Evolutionary conservation across 2,888 invertebrate genomes (phyloP), one percentile per base, ranked within the genome.

Genomic region (Drosophila lacicola): DNA sequence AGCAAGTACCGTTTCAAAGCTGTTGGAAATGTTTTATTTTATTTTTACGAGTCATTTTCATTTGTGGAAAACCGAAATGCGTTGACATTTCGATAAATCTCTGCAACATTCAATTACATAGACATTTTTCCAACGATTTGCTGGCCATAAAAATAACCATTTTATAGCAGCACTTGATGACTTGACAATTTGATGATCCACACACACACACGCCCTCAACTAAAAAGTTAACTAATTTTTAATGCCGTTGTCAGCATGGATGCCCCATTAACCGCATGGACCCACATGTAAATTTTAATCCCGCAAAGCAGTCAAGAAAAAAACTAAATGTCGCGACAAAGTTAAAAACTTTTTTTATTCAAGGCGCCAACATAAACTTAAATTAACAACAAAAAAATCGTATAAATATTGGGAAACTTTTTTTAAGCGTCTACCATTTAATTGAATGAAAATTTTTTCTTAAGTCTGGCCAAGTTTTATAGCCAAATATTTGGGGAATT

Each of bases 171-270:
- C 78, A 70, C 72, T 87, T 73, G 73, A 77, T 62, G 78, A 77
- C 34, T 53, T 77, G 72, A 55, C 47, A 56, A 74, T 68, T 74
- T 61, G 61, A 72, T 50, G 74, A 60, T 58, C 42, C 37, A 36
- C 53, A 47, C 45, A 33, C 34, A 17, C n/a, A 36, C 4, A 46
- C 60, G 36, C 42, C 56, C 42, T 14, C 61, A 55, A 73, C 77
- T 61, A 68, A 76, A 79, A 76, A 63, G 49, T 69, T 70, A 78
- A 86, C 83, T 86, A 78, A 83, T 86, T 83, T 86, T 83, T 80
- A 71, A 69, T 74, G 74, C 42, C 56, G 50, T 21, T 51, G 61
- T 45, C 78, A 62, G 55, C 46, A 58, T 44, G 73, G 67, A 51
- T 25, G 71, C 69, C 74, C 50, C 44, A 56, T 39, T 56, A 64